Evolutionary conservation across 2,113 vertebrate species (phyloP), one percentile per base, ranked within the genome.

Genomic region (Tachysurus fulvidraco): DNA sequence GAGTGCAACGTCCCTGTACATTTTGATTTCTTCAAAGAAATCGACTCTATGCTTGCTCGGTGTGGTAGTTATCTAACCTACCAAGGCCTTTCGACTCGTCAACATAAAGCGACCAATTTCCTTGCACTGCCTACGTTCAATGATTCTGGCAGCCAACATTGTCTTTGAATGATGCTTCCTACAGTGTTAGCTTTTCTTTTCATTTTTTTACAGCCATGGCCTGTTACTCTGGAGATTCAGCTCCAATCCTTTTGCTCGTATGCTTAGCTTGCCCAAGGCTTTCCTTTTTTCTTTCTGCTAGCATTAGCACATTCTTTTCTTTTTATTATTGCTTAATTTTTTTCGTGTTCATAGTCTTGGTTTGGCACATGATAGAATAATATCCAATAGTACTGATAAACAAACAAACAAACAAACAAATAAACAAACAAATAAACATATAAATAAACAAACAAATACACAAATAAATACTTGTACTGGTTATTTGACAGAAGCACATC

Each of bases 151-250:
- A 83, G 67, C 67, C 17, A 83, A 54, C 80, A 83, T 62, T 83
- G 80, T 81, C n/a, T 83, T 64, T 83, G 85, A 87, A 83, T 83
- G 80, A 87, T 64, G 85, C 44, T 23, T 82, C 67, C 79, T n/a
- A 76, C 69, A 64, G 85, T 41, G 55, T 41, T 69, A 30, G 44
- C 79, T 74, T 86, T 82, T 46, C 67, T 81, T 73, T 82, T 71
- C 19, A 30, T 87, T 76, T 87, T 87, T 80, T 69, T 69, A 28
- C 44, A 52, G 64, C 67, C 50, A 67, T 46, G 57, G 59, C 36
- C 71, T 52, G 74, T 87, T 87, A 87, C 67, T 77, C 46, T 64
- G 21, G 69, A 87, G 59, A 74, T 83, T 46, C 67, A 80, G 50
- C 81, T 60, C 28, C 55, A 30, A 57, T 28, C 64, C 30, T 44